Evolutionary conservation across 2,888 invertebrate genomes (phyloP).

Genomic region (Mycalesis mineus): DNA sequence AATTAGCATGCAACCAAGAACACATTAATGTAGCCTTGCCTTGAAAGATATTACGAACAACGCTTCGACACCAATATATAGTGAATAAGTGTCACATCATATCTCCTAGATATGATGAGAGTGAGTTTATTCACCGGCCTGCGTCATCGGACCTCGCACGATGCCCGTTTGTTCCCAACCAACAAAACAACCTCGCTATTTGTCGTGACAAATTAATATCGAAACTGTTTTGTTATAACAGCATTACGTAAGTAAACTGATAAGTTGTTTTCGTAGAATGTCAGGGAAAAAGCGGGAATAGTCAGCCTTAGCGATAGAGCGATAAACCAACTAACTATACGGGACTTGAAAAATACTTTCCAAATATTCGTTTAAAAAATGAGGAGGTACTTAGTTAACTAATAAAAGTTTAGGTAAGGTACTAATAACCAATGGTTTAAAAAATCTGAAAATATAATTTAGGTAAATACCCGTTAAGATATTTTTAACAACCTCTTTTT

Average conservation of each 20-base stretch:
- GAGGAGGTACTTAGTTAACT: too few species aligned
- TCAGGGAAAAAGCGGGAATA: background rate
- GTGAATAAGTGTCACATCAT: slow-evolving; percentile 9
- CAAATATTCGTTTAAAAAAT: too few species aligned
- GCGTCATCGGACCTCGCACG: slow-evolving; percentile 24
- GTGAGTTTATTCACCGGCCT: slow-evolving; percentile 29
- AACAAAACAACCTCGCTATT: slow-evolving; percentile 15
- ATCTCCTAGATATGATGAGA: slow-evolving; percentile 23
- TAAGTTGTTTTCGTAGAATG: background rate
- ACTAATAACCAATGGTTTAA: too few species aligned
- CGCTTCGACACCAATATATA: background rate
- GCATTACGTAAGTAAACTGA: background rate
- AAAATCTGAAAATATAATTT: too few species aligned
- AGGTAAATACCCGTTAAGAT: too few species aligned
- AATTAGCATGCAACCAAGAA: background rate
- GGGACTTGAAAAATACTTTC: too few species aligned
- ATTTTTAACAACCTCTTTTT: too few species aligned
- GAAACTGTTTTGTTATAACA: slow-evolving; percentile 7
- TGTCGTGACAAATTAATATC: slow-evolving; percentile 27
- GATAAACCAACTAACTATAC: too few species aligned
- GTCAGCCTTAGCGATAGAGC: background rate
- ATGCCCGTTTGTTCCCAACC: slow-evolving; percentile 4
- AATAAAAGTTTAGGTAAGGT: too few species aligned
- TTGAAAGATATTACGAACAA: background rate
- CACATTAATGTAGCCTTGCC: background rate